Conservation (phyloP, 2,113 vertebrate genomes). For the Megaptera novaeangliae region DNA sequence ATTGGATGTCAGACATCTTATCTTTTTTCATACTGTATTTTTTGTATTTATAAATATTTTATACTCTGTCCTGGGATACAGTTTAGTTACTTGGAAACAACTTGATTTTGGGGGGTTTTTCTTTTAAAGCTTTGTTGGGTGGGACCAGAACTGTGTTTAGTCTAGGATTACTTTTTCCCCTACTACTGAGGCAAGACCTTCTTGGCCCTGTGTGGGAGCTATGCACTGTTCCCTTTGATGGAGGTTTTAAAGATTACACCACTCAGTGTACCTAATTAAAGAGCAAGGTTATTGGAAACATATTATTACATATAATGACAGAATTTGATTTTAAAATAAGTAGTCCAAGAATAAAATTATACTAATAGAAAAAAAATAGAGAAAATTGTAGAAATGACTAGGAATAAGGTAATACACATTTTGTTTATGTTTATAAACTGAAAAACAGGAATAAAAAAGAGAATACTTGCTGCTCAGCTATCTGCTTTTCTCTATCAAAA, state of each 20-base stretch:
- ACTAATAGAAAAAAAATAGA: background rate
- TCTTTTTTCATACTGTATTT: background rate
- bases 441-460: conserved; percentile 4
- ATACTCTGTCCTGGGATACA: background rate
- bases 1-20: background rate
- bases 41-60: background rate
- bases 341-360: background rate
- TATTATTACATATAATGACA: background rate
- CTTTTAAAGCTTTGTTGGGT: background rate
- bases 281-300: background rate
- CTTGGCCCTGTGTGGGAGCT: background rate
- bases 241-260: background rate
- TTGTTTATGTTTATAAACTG: background rate
- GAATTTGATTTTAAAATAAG: background rate
- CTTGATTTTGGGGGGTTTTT: background rate
- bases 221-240: background rate
- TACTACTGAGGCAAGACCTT: background rate
- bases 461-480: background rate
- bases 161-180: background rate
- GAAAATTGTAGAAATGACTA: background rate
- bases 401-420: background rate
- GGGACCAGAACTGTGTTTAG: background rate
- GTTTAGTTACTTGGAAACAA: background rate
- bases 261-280: background rate
- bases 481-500: conserved; percentile 63